Percentiles rank a stretch among this genome's conserved stretches.
These are phyloP conservation scores for Miniopterus natalensis DNA, from an alignment of 2,113 vertebrate species.

Conservation along the genomic window DNA sequence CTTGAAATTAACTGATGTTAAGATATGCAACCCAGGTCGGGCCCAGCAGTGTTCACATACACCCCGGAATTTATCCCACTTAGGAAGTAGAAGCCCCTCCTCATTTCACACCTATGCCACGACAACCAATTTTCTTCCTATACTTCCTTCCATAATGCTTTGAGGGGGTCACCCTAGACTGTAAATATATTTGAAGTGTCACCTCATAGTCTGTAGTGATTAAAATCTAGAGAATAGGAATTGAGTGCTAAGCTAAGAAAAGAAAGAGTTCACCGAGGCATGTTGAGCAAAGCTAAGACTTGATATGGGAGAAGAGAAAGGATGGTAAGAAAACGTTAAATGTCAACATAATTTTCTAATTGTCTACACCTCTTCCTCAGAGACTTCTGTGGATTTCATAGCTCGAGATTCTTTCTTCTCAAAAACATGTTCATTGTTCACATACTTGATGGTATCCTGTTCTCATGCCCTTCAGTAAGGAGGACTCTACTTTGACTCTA, in stretches of 20 bases:
- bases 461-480: neutral
- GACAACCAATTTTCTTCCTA: neutral
- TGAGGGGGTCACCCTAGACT: neutral
- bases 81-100: neutral
- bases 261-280: neutral
- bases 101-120: neutral
- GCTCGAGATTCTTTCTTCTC: neutral
- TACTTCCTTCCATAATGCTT: neutral
- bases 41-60: neutral
- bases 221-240: neutral
- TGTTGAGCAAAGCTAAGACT: neutral
- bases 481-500: neutral
- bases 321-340: neutral
- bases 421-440: neutral
- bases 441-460: neutral
- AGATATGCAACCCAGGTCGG: neutral
- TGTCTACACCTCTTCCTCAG: neutral
- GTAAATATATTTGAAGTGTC: neutral
- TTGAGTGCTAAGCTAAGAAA: neutral
- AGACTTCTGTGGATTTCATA: neutral
- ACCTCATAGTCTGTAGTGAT: neutral
- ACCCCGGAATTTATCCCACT: neutral
- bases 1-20: constrained; percentile 41
- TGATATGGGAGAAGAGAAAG: neutral
- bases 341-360: neutral